These are phyloP conservation scores for Cervus canadensis DNA, from an alignment of 2,113 vertebrate species.

Conservation along the genomic window DNA sequence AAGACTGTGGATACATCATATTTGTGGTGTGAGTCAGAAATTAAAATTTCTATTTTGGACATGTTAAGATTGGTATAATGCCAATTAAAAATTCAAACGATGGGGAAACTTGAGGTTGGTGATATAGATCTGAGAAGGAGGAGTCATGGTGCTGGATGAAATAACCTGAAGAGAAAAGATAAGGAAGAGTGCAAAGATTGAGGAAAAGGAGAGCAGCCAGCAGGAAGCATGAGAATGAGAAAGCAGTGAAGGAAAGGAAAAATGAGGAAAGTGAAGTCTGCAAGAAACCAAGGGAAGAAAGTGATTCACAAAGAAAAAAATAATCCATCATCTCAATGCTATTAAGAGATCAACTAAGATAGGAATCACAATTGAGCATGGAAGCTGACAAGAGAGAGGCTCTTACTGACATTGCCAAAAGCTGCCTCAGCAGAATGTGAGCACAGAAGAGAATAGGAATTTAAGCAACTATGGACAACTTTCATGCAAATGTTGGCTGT, in stretches of 20 bases:
- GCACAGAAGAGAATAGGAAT: not conserved
- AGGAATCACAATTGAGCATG: not conserved
- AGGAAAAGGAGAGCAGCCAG: not conserved
- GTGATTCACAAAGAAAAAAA: not conserved
- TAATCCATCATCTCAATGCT: not conserved
- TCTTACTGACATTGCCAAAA: not conserved
- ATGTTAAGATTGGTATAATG: not conserved
- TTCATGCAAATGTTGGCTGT: not conserved
- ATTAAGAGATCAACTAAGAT: not conserved
- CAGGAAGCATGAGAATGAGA: not conserved
- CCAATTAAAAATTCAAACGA: not conserved
- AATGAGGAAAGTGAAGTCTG: not conserved
- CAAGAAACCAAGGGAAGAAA: not conserved
- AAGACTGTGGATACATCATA: not conserved
- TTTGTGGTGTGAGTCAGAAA: not conserved
- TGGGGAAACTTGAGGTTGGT: not conserved
- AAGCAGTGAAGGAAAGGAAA: not conserved
- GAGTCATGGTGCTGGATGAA: not conserved
- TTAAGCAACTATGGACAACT: not conserved
- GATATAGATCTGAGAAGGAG: not conserved
- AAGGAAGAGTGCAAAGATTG: not conserved
- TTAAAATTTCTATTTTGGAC: not conserved
- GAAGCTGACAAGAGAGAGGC: not conserved
- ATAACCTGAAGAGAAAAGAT: not conserved
- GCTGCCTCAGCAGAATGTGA: not conserved